Evolutionary conservation across 2,113 vertebrate genomes (phyloP), one percentile per base, ranked within the genome.

Genomic region (Corynorhinus townsendii): DNA sequence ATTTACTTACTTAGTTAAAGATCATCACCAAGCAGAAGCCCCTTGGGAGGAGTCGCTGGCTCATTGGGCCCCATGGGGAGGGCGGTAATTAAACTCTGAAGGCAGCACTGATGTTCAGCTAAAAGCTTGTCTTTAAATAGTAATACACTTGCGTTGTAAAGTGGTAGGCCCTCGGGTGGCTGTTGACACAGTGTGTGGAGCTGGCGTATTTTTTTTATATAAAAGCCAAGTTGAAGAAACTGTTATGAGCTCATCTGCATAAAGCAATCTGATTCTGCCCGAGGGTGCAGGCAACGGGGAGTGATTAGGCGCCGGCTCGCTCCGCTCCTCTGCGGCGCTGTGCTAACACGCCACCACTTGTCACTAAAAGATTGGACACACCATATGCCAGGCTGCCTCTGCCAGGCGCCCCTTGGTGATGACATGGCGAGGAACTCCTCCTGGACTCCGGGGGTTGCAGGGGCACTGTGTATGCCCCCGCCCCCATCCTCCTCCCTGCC

Each of bases 201-300:
- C 98, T 97, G 98, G 98, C 96, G 94, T 98, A 97, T 98, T 97
- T 81, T 97, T 81, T 79, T 22, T 98, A 95, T 98, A 96, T 96
- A 98, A 98, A 98, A 98, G 98, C 98, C 99, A 99, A 99, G 99
- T 98, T 98, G 98, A 98, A 97, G 99, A 97, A 98, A 98, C 98
- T 98, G 99, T 98, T 99, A 98, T 98, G 98, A 98, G 99, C 99
- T 99, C 99, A 99, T 99, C 99, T 99, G 98, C 99, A 99, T 99
- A 99, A 99, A 99, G 98, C 98, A 98, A 98, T 98, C 98, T 97
- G 98, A 98, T 99, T 98, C 98, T 96, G 99, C 99, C 99, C 96
- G 94, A 98, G 99, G 99, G 98, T 96, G 97, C 96, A 97, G 98
- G 98, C 98, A 98, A 98, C 98, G 97, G 98, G 99, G 98, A 99